Base-by-base conservation (phyloP, 2,888 invertebrate genomes). In the Tortrix viridana region DNA sequence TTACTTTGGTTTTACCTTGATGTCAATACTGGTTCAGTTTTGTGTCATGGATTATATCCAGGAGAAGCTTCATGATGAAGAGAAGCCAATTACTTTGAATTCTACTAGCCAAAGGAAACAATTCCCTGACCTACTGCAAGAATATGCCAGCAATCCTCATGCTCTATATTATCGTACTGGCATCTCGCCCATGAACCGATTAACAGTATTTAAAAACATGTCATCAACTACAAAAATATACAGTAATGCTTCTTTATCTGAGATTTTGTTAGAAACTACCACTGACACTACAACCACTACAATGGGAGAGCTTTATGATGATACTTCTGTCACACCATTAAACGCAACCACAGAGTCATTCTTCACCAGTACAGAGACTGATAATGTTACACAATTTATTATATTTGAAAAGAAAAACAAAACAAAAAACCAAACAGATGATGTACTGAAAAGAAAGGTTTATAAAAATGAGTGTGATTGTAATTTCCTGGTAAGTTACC, bases 31-130 rank as follows among this genome's bases (percentile, higher is more conserved):
- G 14, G 84, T 91, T 60, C 91, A 91, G 73, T 89, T 90, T 74
- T 81, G 85, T 79, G 79, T 91, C 1, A 88, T 90, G 82, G 89
- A 89, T 75, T 85, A 80, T 48, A 89, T 89, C 65, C 82, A 87
- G 71, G 84, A 79, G 43, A 82, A 79, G 71, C 64, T 75, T 37
- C 74, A 79, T 44, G 18, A 66, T 14, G 73, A 77, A 60, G 66
- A 74, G 23, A 67, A 78, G 65, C 62, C 61, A 6, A 47, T 61
- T 65, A 72, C 76, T 71, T 60, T 69, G 12, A 83, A 82, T 70
- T 67, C 69, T 37, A 79, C 78, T 65, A 78, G 75, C 60, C 70
- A 72, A 20, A 81, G 77, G 60, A 76, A 76, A 67, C 72, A 69
- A 32, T 56, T 81, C 6, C 75, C 70, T 66, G 77, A 82, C 68